Evolutionary conservation across 2,113 vertebrate species (phyloP).

Genomic region (Albula glossodonta): DNA sequence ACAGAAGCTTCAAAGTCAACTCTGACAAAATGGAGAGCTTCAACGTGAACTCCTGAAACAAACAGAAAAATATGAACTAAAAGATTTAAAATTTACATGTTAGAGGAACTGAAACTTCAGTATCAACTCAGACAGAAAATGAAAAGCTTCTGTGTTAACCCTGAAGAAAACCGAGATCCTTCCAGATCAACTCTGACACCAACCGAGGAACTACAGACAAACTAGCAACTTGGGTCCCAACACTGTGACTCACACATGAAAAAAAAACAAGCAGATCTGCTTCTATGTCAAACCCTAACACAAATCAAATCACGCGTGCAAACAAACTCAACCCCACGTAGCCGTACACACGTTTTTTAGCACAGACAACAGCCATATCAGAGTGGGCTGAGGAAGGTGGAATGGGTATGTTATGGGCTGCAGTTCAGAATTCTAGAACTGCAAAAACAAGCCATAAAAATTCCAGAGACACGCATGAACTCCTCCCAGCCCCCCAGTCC

Average conservation of each 20-base stretch:
- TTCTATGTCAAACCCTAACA: background rate
- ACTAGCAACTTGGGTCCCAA: background rate
- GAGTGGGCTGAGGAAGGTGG: conserved; percentile 33
- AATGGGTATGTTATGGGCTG: conserved; percentile 41
- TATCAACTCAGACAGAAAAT: too few species aligned
- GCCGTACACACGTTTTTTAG: background rate
- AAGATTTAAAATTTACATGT: background rate
- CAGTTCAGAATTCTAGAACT: conserved; percentile 53
- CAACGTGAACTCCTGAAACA: background rate
- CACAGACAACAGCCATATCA: conserved; percentile 5
- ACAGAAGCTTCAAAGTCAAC: background rate
- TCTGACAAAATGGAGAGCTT: background rate
- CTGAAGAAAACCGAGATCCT: background rate
- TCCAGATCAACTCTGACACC: background rate
- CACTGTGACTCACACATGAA: background rate
- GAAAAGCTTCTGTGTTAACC: too few species aligned
- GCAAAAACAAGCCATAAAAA: conserved; percentile 75
- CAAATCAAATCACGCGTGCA: background rate
- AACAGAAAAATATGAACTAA: background rate
- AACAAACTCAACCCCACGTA: background rate
- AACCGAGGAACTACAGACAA: background rate
- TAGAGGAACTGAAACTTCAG: too few species aligned
- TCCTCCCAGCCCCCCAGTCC: conserved; percentile 45
- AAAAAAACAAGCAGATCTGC: background rate
- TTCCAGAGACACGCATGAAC: conserved; percentile 70